Base-by-base conservation (phyloP, 2,888 invertebrate species). In the Scaptomyza flava region DNA sequence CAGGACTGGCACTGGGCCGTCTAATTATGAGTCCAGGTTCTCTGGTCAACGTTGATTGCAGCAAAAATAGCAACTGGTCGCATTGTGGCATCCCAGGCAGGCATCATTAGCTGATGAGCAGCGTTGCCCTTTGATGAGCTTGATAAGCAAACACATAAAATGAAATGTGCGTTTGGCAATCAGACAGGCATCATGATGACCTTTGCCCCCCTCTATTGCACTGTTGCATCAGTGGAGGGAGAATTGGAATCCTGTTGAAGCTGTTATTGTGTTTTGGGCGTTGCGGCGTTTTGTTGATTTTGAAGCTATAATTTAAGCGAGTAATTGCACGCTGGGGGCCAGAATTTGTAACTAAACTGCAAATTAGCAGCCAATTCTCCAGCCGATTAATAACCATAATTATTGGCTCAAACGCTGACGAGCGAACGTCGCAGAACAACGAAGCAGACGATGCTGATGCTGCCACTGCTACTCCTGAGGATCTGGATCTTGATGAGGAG, bases 321-420 rank as follows among this genome's bases (percentile, higher is more conserved):
- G 91, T 91, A 94, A 94, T 94, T 94, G 93, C 92, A 93, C 92
- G 93, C 93, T 93, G 92, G 91, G 91, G 93, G 93, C 93, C 92
- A 92, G 93, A 93, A 93, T 93, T 93, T 93, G 93, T 93, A 93
- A 93, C 93, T 93, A 93, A 94, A 93, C 93, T 93, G 93, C 92
- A 93, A 93, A 94, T 94, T 93, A 93, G 93, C 93, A 93, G 93
- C 92, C 93, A 93, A 93, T 93, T 93, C 93, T 92, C 93, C 93
- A 93, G 93, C 92, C 93, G 93, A 92, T 93, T 93, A 92, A 92
- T 92, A 91, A 92, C 92, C 91, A 92, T 92, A 92, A 92, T 92
- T 92, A 92, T 89, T 89, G 84, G 79, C 90, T 91, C 90, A 89
- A 88, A 80, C 79, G 86, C 88, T 85, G 89, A 86, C 89, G 86